Evolutionary conservation across 2,888 invertebrate genomes (phyloP), one percentile per base, ranked within the genome.

Genomic region (Lochmaea capreae): DNA sequence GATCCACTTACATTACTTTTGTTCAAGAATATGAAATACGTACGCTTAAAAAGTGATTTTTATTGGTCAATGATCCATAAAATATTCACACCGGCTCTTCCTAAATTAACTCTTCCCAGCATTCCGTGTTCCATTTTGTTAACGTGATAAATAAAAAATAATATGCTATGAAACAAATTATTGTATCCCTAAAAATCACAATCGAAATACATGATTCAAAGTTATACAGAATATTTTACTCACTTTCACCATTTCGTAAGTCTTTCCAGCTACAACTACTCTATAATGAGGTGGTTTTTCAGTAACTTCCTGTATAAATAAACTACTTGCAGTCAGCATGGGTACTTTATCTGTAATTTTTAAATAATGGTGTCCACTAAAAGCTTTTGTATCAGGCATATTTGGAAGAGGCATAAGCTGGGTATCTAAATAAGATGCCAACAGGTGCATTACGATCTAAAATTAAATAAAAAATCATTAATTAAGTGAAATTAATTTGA

Each of bases 341-440:
- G 83, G 83, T 74, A 88, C 88, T 83, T 87, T 88, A 80, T 88
- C 89, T 72, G 85, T 88, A 75, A 84, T 84, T 81, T 87, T 88
- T 26, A 89, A 83, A 71, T 88, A 86, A 79, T 89, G 87, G 73
- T 78, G 88, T 74, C 89, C 91, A 83, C 87, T 91, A 82, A 93
- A 93, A 2, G 93, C 90, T 67, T 92, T 88, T 1, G 91, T 90
- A 75, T 93, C 92, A 2, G 92, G 92, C 83, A 91, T 90, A 80
- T 89, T 89, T 3, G 92, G 90, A 59, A 91, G 87, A 22, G 93
- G 89, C 87, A 93, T 88, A 72, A 95, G 87, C 85, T 95, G 93
- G 26, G 93, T 92, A 87, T 97, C 97, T 88, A 98, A 89, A 87
- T 97, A 98, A 0, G 94, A 91, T 76, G 94, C 94, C 78, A 97